phyloP scores from a whole-genome alignment of 2,888 invertebrate species.

The Formica aserva region DNA sequence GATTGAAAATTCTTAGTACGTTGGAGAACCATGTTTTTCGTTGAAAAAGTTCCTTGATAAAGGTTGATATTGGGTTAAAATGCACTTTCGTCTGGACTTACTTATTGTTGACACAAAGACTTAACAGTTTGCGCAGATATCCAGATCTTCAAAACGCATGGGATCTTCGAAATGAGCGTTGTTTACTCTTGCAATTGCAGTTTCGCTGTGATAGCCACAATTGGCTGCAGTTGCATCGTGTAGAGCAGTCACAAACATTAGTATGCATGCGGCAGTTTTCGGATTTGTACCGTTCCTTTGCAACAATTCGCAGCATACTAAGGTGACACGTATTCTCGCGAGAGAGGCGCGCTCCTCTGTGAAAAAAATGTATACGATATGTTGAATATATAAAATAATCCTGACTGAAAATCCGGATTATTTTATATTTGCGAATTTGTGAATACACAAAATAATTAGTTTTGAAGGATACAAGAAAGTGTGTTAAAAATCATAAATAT shows the following conservation, averaged over 20 bases:
- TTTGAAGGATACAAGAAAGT: background rate
- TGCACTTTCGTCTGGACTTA: constrained; percentile 19
- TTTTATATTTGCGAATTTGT: no score
- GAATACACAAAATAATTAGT: background rate
- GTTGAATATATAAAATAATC: background rate
- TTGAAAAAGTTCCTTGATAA: background rate
- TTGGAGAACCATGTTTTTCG: background rate
- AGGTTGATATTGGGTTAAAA: constrained; percentile 16
- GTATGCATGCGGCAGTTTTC: constrained; percentile 53
- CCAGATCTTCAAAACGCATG: constrained; percentile 4
- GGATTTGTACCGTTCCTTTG: constrained; percentile 31
- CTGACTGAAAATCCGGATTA: background rate
- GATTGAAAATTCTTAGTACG: background rate
- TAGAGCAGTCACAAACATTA: constrained; percentile 24
- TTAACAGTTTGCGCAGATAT: constrained; percentile 22
- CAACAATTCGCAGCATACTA: constrained; percentile 55
- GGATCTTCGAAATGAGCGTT: constrained; percentile 12
- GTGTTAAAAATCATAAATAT: background rate
- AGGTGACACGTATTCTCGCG: constrained; percentile 75
- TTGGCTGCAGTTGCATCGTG: constrained; percentile 6
- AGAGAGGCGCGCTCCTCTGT: constrained; percentile 76
- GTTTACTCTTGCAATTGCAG: constrained; percentile 6
- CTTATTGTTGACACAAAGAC: constrained; percentile 22
- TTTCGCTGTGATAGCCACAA: background rate
- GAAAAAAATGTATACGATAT: constrained; percentile 69